These are phyloP conservation scores for Habroteleia sp. DNA, from an alignment of 2,888 invertebrate genomes.

Conservation along the genomic window DNA sequence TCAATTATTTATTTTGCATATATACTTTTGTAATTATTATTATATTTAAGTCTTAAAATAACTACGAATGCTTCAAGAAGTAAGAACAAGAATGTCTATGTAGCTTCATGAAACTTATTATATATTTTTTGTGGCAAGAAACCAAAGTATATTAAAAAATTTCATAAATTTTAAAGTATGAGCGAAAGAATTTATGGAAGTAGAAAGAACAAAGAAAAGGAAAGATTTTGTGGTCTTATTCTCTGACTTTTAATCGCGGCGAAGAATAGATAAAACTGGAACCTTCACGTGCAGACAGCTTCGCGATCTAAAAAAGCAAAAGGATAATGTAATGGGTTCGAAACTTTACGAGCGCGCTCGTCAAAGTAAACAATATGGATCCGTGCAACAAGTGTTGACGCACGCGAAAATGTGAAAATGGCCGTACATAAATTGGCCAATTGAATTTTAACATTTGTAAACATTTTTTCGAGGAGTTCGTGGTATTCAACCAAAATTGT, in stretches of 20 bases:
- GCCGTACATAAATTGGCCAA: constrained; percentile 13
- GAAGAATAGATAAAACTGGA: constrained; percentile 51
- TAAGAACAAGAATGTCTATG: constrained; percentile 2
- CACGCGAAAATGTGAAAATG: constrained; percentile 27
- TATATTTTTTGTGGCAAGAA: constrained; percentile 15
- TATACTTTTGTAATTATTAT: no score
- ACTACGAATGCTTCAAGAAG: constrained; percentile 1
- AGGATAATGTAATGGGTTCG: constrained; percentile 34
- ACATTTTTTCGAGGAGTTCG: no score
- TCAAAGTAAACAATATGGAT: constrained; percentile 49
- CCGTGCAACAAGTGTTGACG: constrained; percentile 18
- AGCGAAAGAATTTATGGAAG: constrained; percentile 40
- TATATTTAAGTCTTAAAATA: no score
- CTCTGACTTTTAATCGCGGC: constrained; percentile 22
- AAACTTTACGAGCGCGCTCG: constrained; percentile 55
- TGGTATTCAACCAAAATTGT: no score
- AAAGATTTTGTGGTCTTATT: constrained; percentile 30
- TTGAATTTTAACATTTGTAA: no score
- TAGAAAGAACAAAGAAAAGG: constrained; percentile 35
- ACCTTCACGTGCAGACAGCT: constrained; percentile 57
- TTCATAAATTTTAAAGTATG: constrained; percentile 8
- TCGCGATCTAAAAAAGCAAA: constrained; percentile 30
- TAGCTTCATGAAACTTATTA: no score
- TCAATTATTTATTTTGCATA: no score
- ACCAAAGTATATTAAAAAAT: constrained; percentile 15